These are phyloP conservation scores for Lepeophtheirus nordmannii DNA, from an alignment of 2,888 invertebrate genomes.

Conservation along the genomic window DNA sequence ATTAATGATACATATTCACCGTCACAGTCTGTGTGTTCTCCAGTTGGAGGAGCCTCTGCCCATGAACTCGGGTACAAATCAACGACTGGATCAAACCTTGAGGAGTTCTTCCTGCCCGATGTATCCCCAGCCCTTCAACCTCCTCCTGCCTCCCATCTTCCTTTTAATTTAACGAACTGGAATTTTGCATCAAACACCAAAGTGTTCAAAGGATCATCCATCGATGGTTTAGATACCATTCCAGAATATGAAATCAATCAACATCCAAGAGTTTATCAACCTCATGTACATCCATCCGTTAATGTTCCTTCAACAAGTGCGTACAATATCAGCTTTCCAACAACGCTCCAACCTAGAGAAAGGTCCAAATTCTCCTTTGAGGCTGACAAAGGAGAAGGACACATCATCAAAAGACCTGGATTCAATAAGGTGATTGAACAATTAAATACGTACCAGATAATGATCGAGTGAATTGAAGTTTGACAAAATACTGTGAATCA, in stretches of 20 bases:
- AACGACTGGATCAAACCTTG: not conserved
- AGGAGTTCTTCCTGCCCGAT: not conserved
- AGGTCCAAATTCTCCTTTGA: not conserved
- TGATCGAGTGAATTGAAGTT: too few species aligned
- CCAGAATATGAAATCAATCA: slow-evolving; percentile 5
- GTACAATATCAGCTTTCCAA: slow-evolving; percentile 23
- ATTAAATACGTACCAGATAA: too few species aligned
- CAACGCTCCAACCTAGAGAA: slow-evolving; percentile 15
- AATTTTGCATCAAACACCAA: not conserved
- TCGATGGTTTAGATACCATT: slow-evolving; percentile 10
- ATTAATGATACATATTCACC: not conserved
- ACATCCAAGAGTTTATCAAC: not conserved
- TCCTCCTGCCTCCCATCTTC: too few species aligned
- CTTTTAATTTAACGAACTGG: not conserved
- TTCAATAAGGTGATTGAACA: not conserved
- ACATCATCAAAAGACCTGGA: not conserved
- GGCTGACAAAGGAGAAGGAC: not conserved
- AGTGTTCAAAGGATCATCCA: not conserved
- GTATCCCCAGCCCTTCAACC: not conserved
- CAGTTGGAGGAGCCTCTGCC: not conserved
- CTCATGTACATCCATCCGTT: slow-evolving; percentile 5
- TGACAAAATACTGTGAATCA: too few species aligned
- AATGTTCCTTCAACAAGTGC: not conserved
- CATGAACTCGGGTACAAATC: not conserved
- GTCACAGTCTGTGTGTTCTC: not conserved